Evolutionary conservation across 2,888 invertebrate genomes (phyloP).

Genomic region (Cataglyphis altisquamis): DNA sequence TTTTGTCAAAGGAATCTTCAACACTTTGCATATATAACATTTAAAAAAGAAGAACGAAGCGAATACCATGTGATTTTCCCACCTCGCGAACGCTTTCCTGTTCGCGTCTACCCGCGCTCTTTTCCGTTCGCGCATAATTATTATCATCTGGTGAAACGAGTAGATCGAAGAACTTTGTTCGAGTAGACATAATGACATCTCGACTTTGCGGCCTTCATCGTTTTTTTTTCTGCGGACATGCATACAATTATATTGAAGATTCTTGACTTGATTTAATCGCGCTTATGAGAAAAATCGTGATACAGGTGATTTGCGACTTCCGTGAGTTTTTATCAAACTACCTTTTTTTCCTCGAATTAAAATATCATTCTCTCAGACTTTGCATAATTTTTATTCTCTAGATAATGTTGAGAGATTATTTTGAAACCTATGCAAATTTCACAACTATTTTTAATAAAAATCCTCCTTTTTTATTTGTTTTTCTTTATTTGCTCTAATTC

Average conservation of each 20-base stretch:
- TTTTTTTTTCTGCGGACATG: conserved; percentile 21
- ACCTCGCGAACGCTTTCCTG: not conserved
- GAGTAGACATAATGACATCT: conserved; percentile 47
- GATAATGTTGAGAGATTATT: not conserved
- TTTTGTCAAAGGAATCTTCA: not conserved
- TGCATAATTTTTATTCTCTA: not conserved
- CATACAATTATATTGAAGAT: conserved; percentile 33
- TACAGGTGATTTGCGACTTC: conserved; percentile 25
- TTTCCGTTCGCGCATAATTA: conserved; percentile 43
- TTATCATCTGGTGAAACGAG: conserved; percentile 31
- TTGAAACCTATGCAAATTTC: not conserved
- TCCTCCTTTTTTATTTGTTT: not conserved
- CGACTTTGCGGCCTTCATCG: conserved; percentile 39
- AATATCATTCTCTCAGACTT: not conserved
- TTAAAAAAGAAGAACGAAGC: conserved; percentile 6
- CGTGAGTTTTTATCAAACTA: not conserved
- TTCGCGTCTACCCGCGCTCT: conserved; percentile 11
- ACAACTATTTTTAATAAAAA: conserved; percentile 16
- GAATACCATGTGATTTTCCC: conserved; percentile 11
- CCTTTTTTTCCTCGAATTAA: conserved; percentile 1
- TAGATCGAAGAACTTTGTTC: conserved; percentile 45
- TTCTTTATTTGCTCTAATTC: not conserved
- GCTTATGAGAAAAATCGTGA: conserved; percentile 34
- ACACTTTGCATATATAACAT: conserved; percentile 14
- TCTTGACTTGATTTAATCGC: conserved; percentile 30